Evolutionary conservation across 2,113 vertebrate genomes (phyloP).

Genomic region (Xiphophorus hellerii): DNA sequence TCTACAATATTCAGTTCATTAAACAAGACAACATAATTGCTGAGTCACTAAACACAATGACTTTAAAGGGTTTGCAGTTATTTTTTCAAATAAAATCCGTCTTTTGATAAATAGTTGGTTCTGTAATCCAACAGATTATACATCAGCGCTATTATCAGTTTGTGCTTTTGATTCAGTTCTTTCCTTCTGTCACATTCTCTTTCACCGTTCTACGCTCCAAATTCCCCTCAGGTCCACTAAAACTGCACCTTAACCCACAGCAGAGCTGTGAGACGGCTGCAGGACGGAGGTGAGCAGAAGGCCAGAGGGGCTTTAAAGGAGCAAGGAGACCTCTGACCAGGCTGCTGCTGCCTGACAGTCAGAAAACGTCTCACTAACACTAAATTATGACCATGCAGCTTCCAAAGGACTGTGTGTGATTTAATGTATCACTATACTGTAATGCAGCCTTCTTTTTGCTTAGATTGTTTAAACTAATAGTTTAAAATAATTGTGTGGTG

Average conservation of each 20-base stretch:
- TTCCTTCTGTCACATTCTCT: neutral
- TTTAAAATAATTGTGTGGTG: neutral
- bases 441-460: neutral
- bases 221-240: constrained; percentile 5
- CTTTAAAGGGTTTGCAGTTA: neutral
- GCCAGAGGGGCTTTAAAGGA: constrained; percentile 39
- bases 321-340: neutral
- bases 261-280: constrained; percentile 14
- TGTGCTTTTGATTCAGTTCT: neutral
- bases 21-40: neutral
- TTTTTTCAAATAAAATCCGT: neutral
- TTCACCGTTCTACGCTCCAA: neutral
- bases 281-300: constrained; percentile 18
- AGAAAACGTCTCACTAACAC: neutral
- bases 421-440: neutral
- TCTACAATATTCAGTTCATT: neutral
- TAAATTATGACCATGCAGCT: neutral
- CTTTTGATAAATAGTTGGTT: neutral
- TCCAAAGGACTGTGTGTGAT: neutral
- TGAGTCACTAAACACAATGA: neutral
- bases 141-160: neutral
- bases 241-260: constrained; percentile 24
- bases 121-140: neutral
- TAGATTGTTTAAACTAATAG: neutral
- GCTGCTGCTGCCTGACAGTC: neutral